Conservation (phyloP, 2,888 invertebrate genomes). For the Aleiodes testaceus region DNA sequence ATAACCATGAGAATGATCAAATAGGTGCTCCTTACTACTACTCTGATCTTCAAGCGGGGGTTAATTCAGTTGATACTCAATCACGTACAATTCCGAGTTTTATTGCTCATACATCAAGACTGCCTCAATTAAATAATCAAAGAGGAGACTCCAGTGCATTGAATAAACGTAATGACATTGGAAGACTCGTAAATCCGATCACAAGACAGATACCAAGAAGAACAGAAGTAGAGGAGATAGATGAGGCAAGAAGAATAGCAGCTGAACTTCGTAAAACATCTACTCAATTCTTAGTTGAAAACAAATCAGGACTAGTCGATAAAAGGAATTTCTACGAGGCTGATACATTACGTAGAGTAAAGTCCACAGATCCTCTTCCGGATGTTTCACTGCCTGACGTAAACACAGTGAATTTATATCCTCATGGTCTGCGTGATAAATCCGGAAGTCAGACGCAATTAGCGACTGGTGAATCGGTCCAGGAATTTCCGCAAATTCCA, state of each 20-base stretch:
- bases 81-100: slow-evolving; percentile 50
- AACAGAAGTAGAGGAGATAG: slow-evolving; percentile 66
- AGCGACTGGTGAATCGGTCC: slow-evolving; percentile 44
- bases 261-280: slow-evolving; percentile 69
- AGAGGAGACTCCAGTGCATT: slow-evolving; percentile 77
- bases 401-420: slow-evolving; percentile 68
- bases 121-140: slow-evolving; percentile 81
- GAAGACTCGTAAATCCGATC: slow-evolving; percentile 84
- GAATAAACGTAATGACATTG: slow-evolving; percentile 76
- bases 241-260: slow-evolving; percentile 68
- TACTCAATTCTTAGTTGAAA: slow-evolving; percentile 65
- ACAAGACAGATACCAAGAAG: slow-evolving; percentile 63
- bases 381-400: slow-evolving; percentile 63
- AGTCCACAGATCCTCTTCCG: slow-evolving; percentile 65
- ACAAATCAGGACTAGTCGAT: slow-evolving; percentile 75
- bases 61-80: slow-evolving; percentile 52
- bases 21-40: slow-evolving; percentile 88
- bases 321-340: slow-evolving; percentile 84
- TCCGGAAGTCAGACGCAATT: slow-evolving; percentile 57
- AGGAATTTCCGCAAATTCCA: slow-evolving; percentile 42
- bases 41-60: slow-evolving; percentile 79
- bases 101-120: slow-evolving; percentile 58
- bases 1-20: slow-evolving; percentile 74
- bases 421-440: slow-evolving; percentile 70
- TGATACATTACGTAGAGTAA: slow-evolving; percentile 76